Evolutionary conservation across 1,140 invertebrate genomes (phyloP).

Genomic region (Drosophila malerkotliana): DNA sequence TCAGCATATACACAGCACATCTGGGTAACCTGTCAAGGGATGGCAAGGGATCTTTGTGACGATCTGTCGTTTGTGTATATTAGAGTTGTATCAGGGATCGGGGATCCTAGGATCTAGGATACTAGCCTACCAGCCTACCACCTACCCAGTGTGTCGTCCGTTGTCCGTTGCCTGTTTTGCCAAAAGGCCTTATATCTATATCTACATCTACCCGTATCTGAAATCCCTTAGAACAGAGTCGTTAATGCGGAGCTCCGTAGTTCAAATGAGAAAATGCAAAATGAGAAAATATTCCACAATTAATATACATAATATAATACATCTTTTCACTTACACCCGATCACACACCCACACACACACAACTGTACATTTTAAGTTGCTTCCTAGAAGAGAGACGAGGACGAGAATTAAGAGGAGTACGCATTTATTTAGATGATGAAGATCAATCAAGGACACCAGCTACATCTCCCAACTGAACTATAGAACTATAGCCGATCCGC

Average conservation of each 20-base stretch:
- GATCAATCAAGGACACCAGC: slow-evolving; percentile 8
- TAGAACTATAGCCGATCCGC: slow-evolving; percentile 16
- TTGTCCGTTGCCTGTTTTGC: slow-evolving; percentile 5
- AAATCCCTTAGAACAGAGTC: slow-evolving; percentile 24
- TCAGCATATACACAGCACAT: slow-evolving; percentile 17
- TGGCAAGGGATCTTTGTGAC: slow-evolving; percentile 31
- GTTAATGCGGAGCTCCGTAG: slow-evolving; percentile 22
- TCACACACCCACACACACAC: slow-evolving; percentile 15
- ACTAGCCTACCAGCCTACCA: not conserved
- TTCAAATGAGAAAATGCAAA: slow-evolving; percentile 8
- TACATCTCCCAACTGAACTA: slow-evolving; percentile 9
- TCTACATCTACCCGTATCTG: not conserved
- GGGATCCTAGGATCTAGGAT: slow-evolving; percentile 6
- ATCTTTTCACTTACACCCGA: slow-evolving; percentile 3
- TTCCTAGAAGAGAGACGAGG: slow-evolving; percentile 30
- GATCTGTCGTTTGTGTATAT: slow-evolving; percentile 36
- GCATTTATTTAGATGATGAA: slow-evolving; percentile 35
- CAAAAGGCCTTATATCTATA: too few species aligned
- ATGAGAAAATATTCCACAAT: slow-evolving; percentile 31
- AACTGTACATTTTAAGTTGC: slow-evolving; percentile 42
- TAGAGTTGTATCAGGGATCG: slow-evolving; percentile 14
- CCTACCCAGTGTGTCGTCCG: slow-evolving; percentile 25
- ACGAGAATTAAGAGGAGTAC: slow-evolving; percentile 3
- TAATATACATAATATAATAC: slow-evolving; percentile 16
- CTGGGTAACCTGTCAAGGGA: not conserved